Conservation (phyloP, 2,888 invertebrate species). For the Volucella inanis region DNA sequence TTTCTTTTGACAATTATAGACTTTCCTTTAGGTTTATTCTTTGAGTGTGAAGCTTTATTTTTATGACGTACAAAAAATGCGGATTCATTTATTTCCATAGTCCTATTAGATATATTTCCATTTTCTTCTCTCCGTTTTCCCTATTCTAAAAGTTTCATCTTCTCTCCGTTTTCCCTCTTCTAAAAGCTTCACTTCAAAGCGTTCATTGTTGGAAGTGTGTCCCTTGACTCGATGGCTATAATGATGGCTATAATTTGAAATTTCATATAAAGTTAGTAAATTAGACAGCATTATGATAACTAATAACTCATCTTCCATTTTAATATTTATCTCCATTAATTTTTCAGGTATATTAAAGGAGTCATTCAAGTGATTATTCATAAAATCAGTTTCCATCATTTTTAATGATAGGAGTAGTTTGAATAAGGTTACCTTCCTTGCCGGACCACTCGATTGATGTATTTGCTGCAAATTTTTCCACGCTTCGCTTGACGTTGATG, state of each 20-base stretch:
- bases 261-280: slow-evolving; percentile 7
- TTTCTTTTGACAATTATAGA: slow-evolving; percentile 12
- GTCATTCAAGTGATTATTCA: slow-evolving; percentile 35
- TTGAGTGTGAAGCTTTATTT: neutral
- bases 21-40: slow-evolving; percentile 6
- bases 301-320: slow-evolving; percentile 19
- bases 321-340: slow-evolving; percentile 15
- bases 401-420: slow-evolving; percentile 8
- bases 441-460: neutral
- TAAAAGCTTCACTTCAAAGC: slow-evolving; percentile 29
- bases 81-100: neutral
- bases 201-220: slow-evolving; percentile 26
- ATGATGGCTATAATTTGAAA: too few relatives aligned
- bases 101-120: too few relatives aligned
- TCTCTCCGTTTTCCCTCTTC: slow-evolving; percentile 36
- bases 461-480: too few relatives aligned
- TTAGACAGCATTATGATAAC: slow-evolving; percentile 21
- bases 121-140: too few relatives aligned
- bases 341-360: slow-evolving; percentile 24
- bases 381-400: slow-evolving; percentile 21
- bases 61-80: slow-evolving; percentile 12
- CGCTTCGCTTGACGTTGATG: neutral
- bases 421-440: slow-evolving; percentile 7
- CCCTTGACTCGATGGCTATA: slow-evolving; percentile 44
- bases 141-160: too few relatives aligned